Evolutionary conservation across 2,888 invertebrate species (phyloP).

Genomic region (Oscheius myriophilus): DNA sequence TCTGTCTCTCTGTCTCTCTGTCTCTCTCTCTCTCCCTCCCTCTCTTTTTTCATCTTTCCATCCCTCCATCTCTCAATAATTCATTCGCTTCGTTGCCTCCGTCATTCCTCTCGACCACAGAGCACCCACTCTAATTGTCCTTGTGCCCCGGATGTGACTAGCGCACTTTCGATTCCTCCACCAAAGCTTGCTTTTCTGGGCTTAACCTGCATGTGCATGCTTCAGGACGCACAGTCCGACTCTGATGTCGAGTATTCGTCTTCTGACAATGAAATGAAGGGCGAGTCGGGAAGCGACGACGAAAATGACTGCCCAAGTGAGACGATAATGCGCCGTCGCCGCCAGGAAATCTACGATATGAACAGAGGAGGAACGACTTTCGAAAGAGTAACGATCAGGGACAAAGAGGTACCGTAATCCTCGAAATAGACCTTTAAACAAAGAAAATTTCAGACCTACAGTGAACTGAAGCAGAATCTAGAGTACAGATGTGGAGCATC

Average conservation of each 20-base stretch:
- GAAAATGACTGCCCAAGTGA: conserved; percentile 11
- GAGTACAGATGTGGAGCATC: conserved; percentile 8
- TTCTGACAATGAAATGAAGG: not conserved
- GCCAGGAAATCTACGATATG: conserved; percentile 7
- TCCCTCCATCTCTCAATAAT: too few relatives aligned
- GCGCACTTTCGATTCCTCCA: too few relatives aligned
- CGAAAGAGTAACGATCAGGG: conserved; percentile 11
- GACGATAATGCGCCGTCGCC: conserved; percentile 1
- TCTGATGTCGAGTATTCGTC: not conserved
- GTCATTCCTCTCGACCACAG: too few relatives aligned
- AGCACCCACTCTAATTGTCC: too few relatives aligned
- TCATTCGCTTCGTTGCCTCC: too few relatives aligned
- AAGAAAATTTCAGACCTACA: conserved; percentile 1
- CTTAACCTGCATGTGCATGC: not conserved
- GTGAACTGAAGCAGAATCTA: conserved; percentile 19
- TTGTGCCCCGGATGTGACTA: too few relatives aligned
- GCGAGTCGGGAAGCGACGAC: not conserved
- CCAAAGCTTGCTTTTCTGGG: too few relatives aligned
- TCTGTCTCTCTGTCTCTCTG: too few relatives aligned
- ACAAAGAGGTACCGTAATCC: conserved; percentile 6
- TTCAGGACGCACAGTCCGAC: not conserved
- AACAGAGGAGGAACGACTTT: conserved; percentile 1
- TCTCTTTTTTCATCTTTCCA: too few relatives aligned
- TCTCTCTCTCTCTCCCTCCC: too few relatives aligned
- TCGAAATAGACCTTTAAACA: not conserved